phyloP scores from a whole-genome alignment of 2,888 invertebrate genomes.

The Leucania comma region DNA sequence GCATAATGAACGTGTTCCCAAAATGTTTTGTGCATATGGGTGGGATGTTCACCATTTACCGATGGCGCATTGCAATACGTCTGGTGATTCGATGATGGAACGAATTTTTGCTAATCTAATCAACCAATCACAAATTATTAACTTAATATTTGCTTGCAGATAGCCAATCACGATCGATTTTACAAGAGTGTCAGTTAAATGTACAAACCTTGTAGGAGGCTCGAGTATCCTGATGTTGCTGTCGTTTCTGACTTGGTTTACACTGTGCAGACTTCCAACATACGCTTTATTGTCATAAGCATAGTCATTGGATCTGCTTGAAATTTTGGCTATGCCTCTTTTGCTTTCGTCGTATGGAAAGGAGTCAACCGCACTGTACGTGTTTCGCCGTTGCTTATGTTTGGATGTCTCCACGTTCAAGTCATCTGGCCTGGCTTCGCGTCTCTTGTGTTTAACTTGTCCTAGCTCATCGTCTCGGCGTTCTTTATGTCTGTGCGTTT shows the following conservation, averaged over 20 bases:
- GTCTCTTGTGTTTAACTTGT: slow-evolving; percentile 27
- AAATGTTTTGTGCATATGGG: too few species aligned
- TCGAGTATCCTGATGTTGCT: slow-evolving; percentile 38
- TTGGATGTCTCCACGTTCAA: slow-evolving; percentile 38
- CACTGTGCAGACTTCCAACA: slow-evolving; percentile 77
- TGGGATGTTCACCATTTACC: too few species aligned
- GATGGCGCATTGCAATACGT: too few species aligned
- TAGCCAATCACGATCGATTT: slow-evolving; percentile 17
- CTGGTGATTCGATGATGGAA: too few species aligned
- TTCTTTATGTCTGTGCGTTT: slow-evolving; percentile 35
- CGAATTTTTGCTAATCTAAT: neutral
- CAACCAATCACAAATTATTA: slow-evolving; percentile 18
- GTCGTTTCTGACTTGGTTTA: slow-evolving; percentile 63
- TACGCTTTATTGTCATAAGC: slow-evolving; percentile 83
- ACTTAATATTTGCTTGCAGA: neutral
- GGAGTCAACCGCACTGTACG: slow-evolving; percentile 4
- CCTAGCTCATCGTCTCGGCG: slow-evolving; percentile 17
- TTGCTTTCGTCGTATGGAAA: slow-evolving; percentile 40
- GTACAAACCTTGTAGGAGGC: slow-evolving; percentile 75
- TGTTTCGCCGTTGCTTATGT: slow-evolving; percentile 34
- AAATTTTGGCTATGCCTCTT: slow-evolving; percentile 26
- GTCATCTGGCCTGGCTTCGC: neutral
- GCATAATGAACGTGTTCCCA: too few species aligned
- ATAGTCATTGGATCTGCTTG: slow-evolving; percentile 70
- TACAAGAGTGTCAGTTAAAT: neutral